A percentile compares a stretch with the other conserved stretches of the same genome.
Conservation (phyloP, 2,888 invertebrate genomes). For the Zhuqinia jingwanae region DNA sequence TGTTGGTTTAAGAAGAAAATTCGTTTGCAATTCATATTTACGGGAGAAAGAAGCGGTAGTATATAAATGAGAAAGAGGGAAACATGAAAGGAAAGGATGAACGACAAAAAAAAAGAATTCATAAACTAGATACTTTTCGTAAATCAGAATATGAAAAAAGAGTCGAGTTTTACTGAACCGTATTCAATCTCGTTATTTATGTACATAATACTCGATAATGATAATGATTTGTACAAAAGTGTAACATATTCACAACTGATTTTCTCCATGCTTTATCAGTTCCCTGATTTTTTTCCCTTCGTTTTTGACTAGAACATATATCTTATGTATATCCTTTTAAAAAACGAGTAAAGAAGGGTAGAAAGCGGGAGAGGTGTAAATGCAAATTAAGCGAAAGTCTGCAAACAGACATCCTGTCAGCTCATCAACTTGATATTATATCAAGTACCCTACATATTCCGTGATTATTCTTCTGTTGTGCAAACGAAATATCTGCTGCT, state of each 20-base stretch:
- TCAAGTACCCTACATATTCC: neutral
- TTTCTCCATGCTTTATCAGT: neutral
- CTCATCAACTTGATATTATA: neutral
- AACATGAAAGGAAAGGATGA: neutral
- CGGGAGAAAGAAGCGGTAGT: neutral
- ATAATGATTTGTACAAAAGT: too few species aligned
- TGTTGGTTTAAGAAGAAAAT: neutral
- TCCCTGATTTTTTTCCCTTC: too few species aligned
- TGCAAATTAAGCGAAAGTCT: neutral
- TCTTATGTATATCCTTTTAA: too few species aligned
- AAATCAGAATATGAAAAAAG: too few species aligned
- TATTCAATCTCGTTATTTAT: too few species aligned
- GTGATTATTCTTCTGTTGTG: neutral
- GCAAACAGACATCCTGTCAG: conserved; percentile 1
- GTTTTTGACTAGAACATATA: too few species aligned
- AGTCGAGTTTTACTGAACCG: too few species aligned
- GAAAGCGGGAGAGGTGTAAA: neutral
- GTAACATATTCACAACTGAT: neutral
- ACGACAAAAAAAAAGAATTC: too few species aligned
- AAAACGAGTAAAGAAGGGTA: too few species aligned
- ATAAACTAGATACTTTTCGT: too few species aligned
- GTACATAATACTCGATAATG: too few species aligned
- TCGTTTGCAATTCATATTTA: conserved; percentile 37
- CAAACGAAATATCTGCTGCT: neutral
- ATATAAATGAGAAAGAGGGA: neutral